Percentiles rank a stretch among this genome's conserved stretches.
These are phyloP conservation scores for Prinia subflava DNA, from an alignment of 2,113 vertebrate genomes.

Conservation along the genomic window DNA sequence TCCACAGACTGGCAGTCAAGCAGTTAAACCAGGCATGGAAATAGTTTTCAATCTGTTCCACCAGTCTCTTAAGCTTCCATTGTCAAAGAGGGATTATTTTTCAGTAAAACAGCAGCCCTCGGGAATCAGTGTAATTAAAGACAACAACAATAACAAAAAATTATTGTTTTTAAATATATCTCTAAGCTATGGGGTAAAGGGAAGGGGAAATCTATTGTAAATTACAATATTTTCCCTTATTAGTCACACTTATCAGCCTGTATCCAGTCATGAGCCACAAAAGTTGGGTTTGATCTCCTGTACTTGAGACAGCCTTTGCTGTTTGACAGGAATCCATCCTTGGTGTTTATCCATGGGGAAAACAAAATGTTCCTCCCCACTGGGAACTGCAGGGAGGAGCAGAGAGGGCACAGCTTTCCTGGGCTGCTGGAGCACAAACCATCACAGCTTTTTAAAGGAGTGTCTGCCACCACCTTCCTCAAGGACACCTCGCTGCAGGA, in stretches of 20 bases:
- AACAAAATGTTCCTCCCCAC: neutral
- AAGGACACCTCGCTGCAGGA: neutral
- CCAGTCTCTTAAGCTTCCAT: neutral
- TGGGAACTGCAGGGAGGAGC: neutral
- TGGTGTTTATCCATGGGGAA: neutral
- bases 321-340: neutral
- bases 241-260: neutral
- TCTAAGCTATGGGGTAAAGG: neutral
- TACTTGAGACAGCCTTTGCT: neutral
- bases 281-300: neutral
- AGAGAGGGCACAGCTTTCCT: neutral
- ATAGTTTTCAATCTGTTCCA: constrained; percentile 49
- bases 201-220: neutral
- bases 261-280: neutral
- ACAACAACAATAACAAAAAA: neutral
- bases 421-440: neutral
- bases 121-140: constrained; percentile 46
- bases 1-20: constrained; percentile 33
- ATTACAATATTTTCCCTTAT: neutral
- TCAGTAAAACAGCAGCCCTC: neutral
- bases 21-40: constrained; percentile 44
- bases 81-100: constrained; percentile 7
- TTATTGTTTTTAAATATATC: constrained; percentile 18
- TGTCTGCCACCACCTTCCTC: neutral
- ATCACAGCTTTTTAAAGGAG: neutral